These are phyloP conservation scores for Tupiocoris notatus DNA, from an alignment of 2,888 invertebrate genomes.

Conservation along the genomic window DNA sequence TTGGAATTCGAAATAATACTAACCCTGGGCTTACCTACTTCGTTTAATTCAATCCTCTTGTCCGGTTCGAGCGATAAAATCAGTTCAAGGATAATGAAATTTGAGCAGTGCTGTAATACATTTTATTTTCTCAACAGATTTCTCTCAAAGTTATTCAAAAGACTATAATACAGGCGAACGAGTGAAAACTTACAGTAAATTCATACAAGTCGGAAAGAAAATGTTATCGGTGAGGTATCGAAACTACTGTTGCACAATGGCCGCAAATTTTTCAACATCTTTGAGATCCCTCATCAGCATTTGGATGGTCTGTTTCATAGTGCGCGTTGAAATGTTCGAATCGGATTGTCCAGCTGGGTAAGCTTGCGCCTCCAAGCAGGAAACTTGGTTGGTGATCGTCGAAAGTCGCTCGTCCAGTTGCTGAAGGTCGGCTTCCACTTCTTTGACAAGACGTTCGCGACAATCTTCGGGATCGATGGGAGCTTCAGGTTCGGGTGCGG, in stretches of 20 bases:
- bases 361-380: constrained; percentile 56
- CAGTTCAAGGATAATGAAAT: too few relatives aligned
- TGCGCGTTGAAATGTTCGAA: constrained; percentile 60
- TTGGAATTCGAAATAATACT: too few relatives aligned
- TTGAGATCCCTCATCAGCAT: constrained; percentile 72
- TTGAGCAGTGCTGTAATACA: too few relatives aligned
- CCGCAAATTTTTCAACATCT: constrained; percentile 63
- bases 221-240: not conserved
- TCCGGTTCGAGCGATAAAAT: too few relatives aligned
- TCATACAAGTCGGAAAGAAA: too few relatives aligned
- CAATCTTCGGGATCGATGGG: constrained; percentile 78
- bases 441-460: constrained; percentile 70
- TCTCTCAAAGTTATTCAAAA: too few relatives aligned
- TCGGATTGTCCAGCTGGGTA: constrained; percentile 55
- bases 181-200: too few relatives aligned
- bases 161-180: too few relatives aligned
- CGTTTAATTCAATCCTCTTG: too few relatives aligned
- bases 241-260: not conserved
- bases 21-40: too few relatives aligned
- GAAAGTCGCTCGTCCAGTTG: constrained; percentile 69
- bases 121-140: too few relatives aligned
- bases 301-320: constrained; percentile 68
- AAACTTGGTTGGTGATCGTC: constrained; percentile 73
- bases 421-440: constrained; percentile 72
- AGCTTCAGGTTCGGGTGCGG: constrained; percentile 63